A percentile compares a stretch with the other conserved stretches of the same genome.
phyloP scores from a whole-genome alignment of 2,797 vertebrate species.

The Vireo griseus region DNA sequence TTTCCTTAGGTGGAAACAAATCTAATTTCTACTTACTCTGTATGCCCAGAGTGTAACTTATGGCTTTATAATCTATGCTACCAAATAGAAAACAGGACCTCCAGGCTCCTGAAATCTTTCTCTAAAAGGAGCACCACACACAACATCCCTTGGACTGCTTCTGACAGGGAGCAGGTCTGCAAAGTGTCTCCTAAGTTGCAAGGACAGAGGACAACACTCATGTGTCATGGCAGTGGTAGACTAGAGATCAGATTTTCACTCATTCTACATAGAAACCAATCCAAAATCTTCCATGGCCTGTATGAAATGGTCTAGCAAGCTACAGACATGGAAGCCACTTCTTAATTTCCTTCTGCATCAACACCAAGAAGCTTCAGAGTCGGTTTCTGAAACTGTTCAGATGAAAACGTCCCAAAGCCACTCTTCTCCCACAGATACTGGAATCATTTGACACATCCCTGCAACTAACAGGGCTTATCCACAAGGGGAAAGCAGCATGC shows the following conservation, averaged over 20 bases:
- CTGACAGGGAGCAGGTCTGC: neutral
- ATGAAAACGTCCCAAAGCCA: neutral
- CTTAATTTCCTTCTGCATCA: neutral
- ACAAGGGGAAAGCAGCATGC: neutral
- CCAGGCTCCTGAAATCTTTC: neutral
- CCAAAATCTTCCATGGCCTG: neutral
- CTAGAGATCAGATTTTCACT: neutral
- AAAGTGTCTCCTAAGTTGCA: neutral
- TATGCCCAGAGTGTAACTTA: neutral
- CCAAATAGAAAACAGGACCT: neutral
- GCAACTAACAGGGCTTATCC: neutral
- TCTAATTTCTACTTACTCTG: neutral
- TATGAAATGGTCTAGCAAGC: neutral
- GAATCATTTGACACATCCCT: neutral
- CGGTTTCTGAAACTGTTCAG: neutral
- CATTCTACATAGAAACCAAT: neutral
- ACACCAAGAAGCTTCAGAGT: neutral
- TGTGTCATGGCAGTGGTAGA: rapidly evolving
- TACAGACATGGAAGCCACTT: neutral
- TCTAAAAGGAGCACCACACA: neutral
- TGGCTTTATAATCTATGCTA: neutral
- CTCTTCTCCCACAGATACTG: neutral
- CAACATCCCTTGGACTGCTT: neutral
- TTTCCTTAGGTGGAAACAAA: neutral
- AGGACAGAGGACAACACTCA: neutral